Percentiles rank a stretch among this genome's conserved stretches.
Evolutionary conservation across 2,797 vertebrate genomes (phyloP).

Genomic region (Varecia variegata): DNA sequence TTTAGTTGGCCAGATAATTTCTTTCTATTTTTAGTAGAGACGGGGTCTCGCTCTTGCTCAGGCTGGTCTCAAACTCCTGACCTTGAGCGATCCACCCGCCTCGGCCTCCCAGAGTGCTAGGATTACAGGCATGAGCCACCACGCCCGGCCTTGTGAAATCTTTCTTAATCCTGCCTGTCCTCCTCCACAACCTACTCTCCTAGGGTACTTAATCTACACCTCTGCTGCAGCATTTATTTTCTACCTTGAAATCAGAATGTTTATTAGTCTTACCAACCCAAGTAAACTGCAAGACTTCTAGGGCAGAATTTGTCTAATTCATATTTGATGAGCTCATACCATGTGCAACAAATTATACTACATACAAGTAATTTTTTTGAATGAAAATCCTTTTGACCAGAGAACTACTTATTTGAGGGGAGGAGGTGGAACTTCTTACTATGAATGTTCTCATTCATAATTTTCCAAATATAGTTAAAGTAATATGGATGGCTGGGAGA

Average conservation of each 20-base stretch:
- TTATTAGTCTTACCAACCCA: neutral
- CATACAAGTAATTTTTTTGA: neutral
- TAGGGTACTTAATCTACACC: neutral
- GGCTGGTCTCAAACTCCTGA: too few relatives aligned
- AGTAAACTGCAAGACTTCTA: neutral
- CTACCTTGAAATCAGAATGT: neutral
- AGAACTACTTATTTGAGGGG: neutral
- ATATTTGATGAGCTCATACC: neutral
- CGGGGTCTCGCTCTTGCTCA: too few relatives aligned
- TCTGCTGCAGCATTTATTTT: neutral
- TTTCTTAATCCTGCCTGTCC: neutral
- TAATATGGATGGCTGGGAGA: neutral
- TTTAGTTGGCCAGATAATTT: too few relatives aligned
- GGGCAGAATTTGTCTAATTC: neutral
- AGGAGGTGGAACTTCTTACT: neutral
- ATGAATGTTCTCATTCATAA: neutral
- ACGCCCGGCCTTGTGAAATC: slow-evolving; percentile 7
- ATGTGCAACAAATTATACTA: neutral
- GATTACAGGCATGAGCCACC: too few relatives aligned
- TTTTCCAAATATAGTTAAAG: neutral
- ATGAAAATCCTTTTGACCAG: neutral
- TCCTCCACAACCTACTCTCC: neutral
- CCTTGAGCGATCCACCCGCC: too few relatives aligned
- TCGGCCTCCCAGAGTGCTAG: too few relatives aligned
- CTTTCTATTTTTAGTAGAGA: too few relatives aligned